Evolutionary conservation across 2,888 invertebrate species (phyloP).

Genomic region (Euplagia quadripunctaria): DNA sequence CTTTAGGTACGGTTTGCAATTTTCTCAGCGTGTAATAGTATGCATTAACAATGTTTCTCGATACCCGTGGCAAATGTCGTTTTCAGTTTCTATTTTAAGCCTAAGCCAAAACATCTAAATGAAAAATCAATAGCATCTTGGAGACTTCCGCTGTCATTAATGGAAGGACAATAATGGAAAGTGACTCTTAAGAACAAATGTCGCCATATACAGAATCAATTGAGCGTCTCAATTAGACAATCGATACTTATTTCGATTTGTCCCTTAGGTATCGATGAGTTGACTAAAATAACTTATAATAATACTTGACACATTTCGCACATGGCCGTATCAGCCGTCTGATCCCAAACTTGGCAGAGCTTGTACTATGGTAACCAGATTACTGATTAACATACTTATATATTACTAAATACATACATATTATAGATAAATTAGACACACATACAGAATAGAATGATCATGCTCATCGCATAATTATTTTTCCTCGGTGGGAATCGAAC

Average conservation of each 20-base stretch:
- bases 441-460: neutral
- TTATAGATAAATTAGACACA: neutral
- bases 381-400: no score
- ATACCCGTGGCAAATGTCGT: neutral
- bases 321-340: no score
- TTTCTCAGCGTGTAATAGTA: neutral
- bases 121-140: constrained; percentile 12
- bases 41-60: neutral
- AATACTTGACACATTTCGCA: no score
- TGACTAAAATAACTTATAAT: neutral
- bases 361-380: no score
- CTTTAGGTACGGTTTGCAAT: neutral
- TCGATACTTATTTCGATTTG: neutral
- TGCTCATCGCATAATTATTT: neutral
- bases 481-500: neutral
- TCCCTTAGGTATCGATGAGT: neutral
- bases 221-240: neutral
- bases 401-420: no score
- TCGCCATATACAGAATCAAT: neutral
- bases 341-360: no score
- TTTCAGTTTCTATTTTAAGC: constrained; percentile 2
- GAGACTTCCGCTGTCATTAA: constrained; percentile 5
- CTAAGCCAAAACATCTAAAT: neutral
- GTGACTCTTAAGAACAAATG: constrained; percentile 19
- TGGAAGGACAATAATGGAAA: constrained; percentile 1